Conservation (phyloP, 2,113 vertebrate genomes). For the Cynopterus brachyotis region DNA sequence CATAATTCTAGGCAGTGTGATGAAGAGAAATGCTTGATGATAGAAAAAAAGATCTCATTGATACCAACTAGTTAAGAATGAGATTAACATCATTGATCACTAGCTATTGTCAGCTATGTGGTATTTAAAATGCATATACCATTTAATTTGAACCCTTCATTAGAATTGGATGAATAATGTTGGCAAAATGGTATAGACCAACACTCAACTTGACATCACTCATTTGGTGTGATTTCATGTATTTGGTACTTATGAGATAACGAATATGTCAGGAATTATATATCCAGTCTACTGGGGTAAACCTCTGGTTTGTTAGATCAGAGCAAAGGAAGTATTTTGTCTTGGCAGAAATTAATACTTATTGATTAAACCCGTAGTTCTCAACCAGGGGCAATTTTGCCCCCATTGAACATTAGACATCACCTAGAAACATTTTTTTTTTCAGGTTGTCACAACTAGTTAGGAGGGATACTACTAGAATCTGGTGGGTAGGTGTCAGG, state of each 20-base stretch:
- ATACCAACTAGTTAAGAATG: background rate
- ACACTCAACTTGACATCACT: background rate
- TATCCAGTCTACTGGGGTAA: background rate
- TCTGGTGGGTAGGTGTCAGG: background rate
- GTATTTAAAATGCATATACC: slow-evolving; percentile 1
- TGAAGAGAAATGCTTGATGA: background rate
- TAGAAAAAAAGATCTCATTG: background rate
- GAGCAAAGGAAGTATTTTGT: background rate
- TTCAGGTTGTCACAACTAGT: background rate
- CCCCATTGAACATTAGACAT: background rate
- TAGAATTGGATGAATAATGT: background rate
- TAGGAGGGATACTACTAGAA: background rate
- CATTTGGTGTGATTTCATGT: background rate
- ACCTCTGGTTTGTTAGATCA: background rate
- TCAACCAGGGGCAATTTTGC: background rate
- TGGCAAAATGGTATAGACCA: background rate
- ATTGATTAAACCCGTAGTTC: background rate
- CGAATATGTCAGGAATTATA: background rate
- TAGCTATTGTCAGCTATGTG: slow-evolving; percentile 1
- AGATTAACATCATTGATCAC: background rate
- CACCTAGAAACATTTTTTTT: background rate
- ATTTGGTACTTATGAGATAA: background rate
- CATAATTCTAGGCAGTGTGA: background rate
- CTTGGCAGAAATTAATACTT: background rate
- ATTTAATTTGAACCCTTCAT: background rate